phyloP scores from a whole-genome alignment of 1,140 invertebrate species.

The Galendromus occidentalis region DNA sequence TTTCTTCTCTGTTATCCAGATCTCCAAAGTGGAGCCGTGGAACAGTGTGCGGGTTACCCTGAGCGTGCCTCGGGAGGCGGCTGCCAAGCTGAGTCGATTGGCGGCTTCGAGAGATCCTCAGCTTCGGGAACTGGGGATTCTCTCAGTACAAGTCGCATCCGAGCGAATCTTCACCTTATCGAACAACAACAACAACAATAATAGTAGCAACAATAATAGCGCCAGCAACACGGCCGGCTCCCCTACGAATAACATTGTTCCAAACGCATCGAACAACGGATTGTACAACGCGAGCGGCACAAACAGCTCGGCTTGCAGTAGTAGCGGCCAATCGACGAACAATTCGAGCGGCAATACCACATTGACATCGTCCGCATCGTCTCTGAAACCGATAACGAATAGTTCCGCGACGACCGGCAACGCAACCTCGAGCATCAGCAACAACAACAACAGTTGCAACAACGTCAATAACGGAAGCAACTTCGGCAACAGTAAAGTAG shows the following conservation, averaged over 20 bases:
- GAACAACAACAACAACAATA: too few species aligned
- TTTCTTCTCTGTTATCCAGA: not conserved
- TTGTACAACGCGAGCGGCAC: too few species aligned
- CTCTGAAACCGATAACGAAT: not conserved
- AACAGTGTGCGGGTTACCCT: slow-evolving; percentile 90
- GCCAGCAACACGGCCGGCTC: too few species aligned
- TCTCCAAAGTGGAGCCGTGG: slow-evolving; percentile 79
- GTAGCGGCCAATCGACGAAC: not conserved
- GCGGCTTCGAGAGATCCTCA: slow-evolving; percentile 68
- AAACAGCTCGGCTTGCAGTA: not conserved
- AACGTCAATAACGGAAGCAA: too few species aligned
- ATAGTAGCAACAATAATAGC: too few species aligned
- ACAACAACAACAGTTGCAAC: too few species aligned
- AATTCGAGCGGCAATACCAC: not conserved
- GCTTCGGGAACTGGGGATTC: slow-evolving; percentile 69
- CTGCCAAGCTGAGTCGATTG: slow-evolving; percentile 60
- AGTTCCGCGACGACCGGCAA: too few species aligned
- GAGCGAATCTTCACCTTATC: too few species aligned
- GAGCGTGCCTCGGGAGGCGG: slow-evolving; percentile 83
- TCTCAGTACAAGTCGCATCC: slow-evolving; percentile 73
- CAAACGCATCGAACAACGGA: too few species aligned
- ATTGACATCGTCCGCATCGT: not conserved
- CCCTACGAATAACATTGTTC: too few species aligned
- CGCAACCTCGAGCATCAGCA: too few species aligned
- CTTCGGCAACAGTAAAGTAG: too few species aligned